Conservation (phyloP, 53 echinoderm and acorn worm species). For the Glandiceps talaboti region DNA sequence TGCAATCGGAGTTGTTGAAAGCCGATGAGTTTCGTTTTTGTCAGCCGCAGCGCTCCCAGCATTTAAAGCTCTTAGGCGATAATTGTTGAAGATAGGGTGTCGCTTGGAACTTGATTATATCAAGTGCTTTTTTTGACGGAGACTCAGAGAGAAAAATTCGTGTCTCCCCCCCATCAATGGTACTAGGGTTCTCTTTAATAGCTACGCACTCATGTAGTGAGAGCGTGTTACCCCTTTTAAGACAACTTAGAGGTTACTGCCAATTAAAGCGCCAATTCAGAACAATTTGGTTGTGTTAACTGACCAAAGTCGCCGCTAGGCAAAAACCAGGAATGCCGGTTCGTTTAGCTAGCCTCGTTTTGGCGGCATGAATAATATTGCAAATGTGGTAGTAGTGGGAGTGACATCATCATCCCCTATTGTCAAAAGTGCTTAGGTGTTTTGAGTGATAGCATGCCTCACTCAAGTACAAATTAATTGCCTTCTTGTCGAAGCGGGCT, state of each 20-base stretch:
- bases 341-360: not conserved
- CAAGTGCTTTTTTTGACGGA: not conserved
- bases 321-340: not conserved
- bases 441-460: not conserved
- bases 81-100: not conserved
- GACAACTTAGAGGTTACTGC: not conserved
- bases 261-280: not conserved
- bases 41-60: not conserved
- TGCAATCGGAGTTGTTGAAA: not conserved
- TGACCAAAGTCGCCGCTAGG: not conserved
- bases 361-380: not conserved
- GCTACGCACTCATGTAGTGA: not conserved
- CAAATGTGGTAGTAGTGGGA: not conserved
- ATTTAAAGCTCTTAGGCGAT: not conserved
- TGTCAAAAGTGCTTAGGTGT: not conserved
- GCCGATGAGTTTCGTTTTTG: not conserved
- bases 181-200: not conserved
- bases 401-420: not conserved
- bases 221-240: not conserved
- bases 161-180: not conserved
- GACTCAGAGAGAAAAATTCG: not conserved
- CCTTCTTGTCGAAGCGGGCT: not conserved
- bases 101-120: not conserved
- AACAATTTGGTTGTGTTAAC: not conserved
- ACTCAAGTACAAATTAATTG: not conserved